Base-by-base conservation (phyloP, 2,797 vertebrate species). In the Falco berigora region DNA sequence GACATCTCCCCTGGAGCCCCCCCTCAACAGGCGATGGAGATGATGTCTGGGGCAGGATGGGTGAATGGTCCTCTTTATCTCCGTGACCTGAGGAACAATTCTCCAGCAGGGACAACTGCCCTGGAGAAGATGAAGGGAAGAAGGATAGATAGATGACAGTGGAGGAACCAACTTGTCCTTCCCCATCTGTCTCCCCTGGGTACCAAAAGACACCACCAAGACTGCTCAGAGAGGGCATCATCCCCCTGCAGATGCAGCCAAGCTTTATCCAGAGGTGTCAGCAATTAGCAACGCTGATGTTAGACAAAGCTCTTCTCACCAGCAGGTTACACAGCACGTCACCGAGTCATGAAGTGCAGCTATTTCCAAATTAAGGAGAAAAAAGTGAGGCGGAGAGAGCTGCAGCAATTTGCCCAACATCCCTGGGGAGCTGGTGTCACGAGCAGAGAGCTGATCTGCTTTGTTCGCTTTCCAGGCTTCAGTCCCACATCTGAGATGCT, bases 361-460 rank as follows among this genome's bases (percentile, higher is more conserved):
- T 86, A 50, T 44, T 90, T 63, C 86, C 17, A 10, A 59, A 27
- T 12, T 38, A 44, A 92, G 30, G n/a, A 90, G 22, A 71, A 50
- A 63, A 76, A 77, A 42, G 1, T 1, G 30, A 88, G 36, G 61
- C 61, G 47, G 85, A 76, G 59, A 62, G 59, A 34, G 47, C 63
- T 73, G 88, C 84, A 91, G 82, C 30, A 50, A 58, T 85, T 55
- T 69, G 10, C 59, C 40, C 63, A 19, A 6, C 2, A 11, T 50
- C 87, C 59, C 93, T 3, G 4, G 63, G 87, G 87, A 81, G 40
- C 0, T 0, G 0, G 13, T 36, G 10, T 30, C 20, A 46, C 1
- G n/a, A 56, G 27, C 2, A 0, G 1, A 2, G 76, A 62, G 27
- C 22, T 1, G 32, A 64, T 32, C 71, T 5, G 8, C 72, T 82